Conservation (phyloP, 1,140 invertebrate species). For the Apis laboriosa region DNA sequence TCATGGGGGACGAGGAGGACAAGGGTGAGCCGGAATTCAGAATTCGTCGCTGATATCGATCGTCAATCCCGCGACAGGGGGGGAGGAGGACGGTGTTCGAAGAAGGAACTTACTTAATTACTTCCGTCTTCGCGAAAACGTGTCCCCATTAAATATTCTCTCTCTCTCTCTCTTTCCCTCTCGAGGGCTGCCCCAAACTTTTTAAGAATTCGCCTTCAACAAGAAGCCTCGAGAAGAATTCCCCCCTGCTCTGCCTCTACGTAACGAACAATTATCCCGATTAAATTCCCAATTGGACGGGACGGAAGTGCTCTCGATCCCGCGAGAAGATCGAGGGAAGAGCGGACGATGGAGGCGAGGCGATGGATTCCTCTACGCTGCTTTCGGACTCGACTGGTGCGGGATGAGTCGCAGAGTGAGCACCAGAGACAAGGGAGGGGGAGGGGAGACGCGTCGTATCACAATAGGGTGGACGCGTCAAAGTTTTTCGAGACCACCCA, state of each 20-base stretch:
- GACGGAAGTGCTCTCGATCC: too few relatives aligned
- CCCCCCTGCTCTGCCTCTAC: background rate
- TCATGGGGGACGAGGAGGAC: conserved; percentile 1
- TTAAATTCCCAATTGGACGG: background rate
- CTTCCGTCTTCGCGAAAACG: conserved; percentile 55
- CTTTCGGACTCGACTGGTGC: background rate
- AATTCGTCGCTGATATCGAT: conserved; percentile 50
- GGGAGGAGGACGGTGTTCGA: conserved; percentile 9
- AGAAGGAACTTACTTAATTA: conserved; percentile 51
- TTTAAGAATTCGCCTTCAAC: background rate
- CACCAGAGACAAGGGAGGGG: too few relatives aligned
- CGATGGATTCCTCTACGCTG: too few relatives aligned
- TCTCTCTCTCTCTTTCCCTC: background rate
- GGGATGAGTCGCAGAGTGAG: conserved; percentile 49
- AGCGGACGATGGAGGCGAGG: too few relatives aligned
- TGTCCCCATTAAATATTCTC: conserved; percentile 34
- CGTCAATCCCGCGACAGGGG: conserved; percentile 35
- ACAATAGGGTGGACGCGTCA: conserved; percentile 61
- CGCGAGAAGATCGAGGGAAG: too few relatives aligned
- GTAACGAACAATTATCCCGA: conserved; percentile 13
- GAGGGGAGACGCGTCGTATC: conserved; percentile 51
- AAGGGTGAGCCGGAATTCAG: conserved; percentile 34
- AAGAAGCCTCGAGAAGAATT: background rate
- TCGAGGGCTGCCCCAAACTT: conserved; percentile 21
- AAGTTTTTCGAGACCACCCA: conserved; percentile 72